A percentile compares a stretch with the other conserved stretches of the same genome.
Evolutionary conservation across 2,888 invertebrate genomes (phyloP).

Genomic region (Cerastis leucographa): DNA sequence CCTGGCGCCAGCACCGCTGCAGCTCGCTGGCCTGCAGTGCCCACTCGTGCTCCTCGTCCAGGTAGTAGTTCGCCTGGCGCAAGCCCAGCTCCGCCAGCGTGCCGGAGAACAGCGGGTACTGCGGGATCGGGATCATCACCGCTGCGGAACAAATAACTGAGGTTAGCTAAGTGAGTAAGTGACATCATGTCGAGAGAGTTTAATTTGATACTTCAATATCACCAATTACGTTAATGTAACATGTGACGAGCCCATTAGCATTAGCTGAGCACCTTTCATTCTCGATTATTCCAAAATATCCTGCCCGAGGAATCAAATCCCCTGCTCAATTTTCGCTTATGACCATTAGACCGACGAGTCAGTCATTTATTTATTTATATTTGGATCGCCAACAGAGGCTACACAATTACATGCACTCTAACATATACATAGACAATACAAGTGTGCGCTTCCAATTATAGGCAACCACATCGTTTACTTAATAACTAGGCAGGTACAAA

Average conservation of each 20-base stretch:
- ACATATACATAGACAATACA: too few relatives aligned
- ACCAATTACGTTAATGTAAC: background rate
- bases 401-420: too few relatives aligned
- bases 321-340: background rate
- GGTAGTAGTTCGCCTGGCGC: slow-evolving; percentile 95
- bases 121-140: slow-evolving; percentile 98
- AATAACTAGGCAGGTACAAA: too few relatives aligned
- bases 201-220: background rate
- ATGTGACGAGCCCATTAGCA: background rate
- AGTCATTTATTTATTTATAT: too few relatives aligned
- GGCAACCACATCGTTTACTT: too few relatives aligned
- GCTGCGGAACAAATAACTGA: slow-evolving; percentile 85
- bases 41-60: slow-evolving; percentile 97
- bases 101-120: slow-evolving; percentile 99
- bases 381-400: too few relatives aligned
- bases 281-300: background rate
- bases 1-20: slow-evolving; percentile 92
- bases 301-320: background rate
- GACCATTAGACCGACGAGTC: background rate
- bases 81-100: slow-evolving; percentile 97
- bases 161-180: background rate
- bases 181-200: background rate
- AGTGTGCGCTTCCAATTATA: too few relatives aligned
- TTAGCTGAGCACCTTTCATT: background rate
- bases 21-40: slow-evolving; percentile 94